Evolutionary conservation across 2,888 invertebrate species (phyloP).

Genomic region (Cerastis rubricosa): DNA sequence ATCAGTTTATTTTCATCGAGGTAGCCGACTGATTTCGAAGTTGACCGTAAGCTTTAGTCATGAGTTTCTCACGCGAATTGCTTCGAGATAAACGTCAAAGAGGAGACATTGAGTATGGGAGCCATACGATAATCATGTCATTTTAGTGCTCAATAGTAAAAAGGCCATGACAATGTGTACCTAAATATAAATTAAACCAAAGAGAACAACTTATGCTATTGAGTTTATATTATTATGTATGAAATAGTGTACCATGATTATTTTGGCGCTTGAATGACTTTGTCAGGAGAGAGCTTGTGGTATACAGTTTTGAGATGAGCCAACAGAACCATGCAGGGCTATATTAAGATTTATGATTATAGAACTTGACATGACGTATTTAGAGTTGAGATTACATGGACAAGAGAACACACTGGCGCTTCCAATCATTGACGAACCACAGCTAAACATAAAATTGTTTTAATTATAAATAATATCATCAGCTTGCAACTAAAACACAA

Average conservation of each 20-base stretch:
- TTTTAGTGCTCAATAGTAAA: neutral
- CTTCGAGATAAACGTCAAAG: neutral
- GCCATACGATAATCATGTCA: neutral
- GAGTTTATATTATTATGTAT: neutral
- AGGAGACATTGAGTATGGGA: neutral
- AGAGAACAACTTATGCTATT: constrained; percentile 49
- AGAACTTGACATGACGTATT: neutral
- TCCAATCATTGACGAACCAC: constrained; percentile 7
- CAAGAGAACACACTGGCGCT: constrained; percentile 19
- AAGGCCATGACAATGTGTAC: constrained; percentile 47
- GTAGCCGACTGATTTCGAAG: constrained; percentile 1
- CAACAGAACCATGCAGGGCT: neutral
- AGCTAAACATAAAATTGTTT: neutral
- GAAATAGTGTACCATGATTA: neutral
- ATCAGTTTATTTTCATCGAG: constrained; percentile 1
- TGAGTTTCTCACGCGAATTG: neutral
- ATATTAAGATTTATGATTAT: constrained; percentile 19
- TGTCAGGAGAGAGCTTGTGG: neutral
- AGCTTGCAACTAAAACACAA: neutral
- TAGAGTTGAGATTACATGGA: constrained; percentile 21
- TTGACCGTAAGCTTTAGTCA: neutral
- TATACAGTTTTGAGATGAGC: neutral
- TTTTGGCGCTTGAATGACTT: neutral
- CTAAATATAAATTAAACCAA: constrained; percentile 54
- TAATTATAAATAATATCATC: neutral